A percentile compares a stretch with the other conserved stretches of the same genome.
Evolutionary conservation across 2,113 vertebrate genomes (phyloP).

Genomic region (Pipa parva): DNA sequence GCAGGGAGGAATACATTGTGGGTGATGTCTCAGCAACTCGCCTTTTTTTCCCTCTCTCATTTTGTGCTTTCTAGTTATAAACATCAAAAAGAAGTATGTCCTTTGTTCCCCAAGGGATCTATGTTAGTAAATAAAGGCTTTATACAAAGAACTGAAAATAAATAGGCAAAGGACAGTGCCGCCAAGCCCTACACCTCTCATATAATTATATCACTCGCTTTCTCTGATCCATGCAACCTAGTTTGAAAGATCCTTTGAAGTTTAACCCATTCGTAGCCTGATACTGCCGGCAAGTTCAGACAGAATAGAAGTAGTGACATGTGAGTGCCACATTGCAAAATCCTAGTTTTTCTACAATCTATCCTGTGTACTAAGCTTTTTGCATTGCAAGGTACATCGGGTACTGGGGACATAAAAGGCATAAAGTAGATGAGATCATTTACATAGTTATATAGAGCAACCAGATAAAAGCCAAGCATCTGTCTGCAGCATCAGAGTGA

Average conservation of each 20-base stretch:
- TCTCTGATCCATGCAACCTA: slow-evolving; percentile 10
- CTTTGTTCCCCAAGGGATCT: slow-evolving; percentile 29
- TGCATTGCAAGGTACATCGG: too few species aligned
- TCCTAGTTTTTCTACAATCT: too few species aligned
- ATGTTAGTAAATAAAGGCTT: slow-evolving; percentile 42
- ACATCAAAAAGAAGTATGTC: slow-evolving; percentile 13
- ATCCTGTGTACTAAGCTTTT: too few species aligned
- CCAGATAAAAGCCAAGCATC: too few species aligned
- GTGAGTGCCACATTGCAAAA: not conserved
- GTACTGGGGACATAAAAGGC: too few species aligned
- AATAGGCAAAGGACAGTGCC: slow-evolving; percentile 14
- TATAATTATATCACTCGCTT: slow-evolving; percentile 51
- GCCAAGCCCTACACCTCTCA: slow-evolving; percentile 30
- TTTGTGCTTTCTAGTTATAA: not conserved
- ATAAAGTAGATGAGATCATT: too few species aligned
- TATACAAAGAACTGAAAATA: slow-evolving; percentile 15
- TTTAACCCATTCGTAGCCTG: slow-evolving; percentile 33
- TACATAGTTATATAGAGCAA: too few species aligned
- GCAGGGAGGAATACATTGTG: slow-evolving; percentile 16
- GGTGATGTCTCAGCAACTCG: slow-evolving; percentile 20
- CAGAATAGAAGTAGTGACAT: not conserved
- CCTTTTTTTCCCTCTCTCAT: slow-evolving; percentile 16
- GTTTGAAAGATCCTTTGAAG: slow-evolving; percentile 45
- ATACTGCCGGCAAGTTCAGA: slow-evolving; percentile 12
- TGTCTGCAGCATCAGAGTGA: too few species aligned